phyloP scores from a whole-genome alignment of 2,113 vertebrate genomes.

The Machaerirhynchus nigripectus region DNA sequence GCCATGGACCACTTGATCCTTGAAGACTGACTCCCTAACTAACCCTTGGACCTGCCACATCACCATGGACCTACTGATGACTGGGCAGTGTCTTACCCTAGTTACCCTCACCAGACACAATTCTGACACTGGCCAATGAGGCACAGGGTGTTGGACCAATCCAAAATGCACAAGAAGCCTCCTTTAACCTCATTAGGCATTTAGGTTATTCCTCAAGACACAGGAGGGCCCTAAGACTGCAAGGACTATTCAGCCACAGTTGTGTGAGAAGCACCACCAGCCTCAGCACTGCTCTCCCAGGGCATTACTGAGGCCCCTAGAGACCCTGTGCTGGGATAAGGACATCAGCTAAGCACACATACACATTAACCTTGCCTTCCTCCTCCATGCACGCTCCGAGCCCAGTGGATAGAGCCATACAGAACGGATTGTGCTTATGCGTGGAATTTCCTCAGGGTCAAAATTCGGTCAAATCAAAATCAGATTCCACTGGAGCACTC shows the following conservation, averaged over 20 bases:
- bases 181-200: neutral
- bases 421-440: neutral
- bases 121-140: neutral
- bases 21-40: neutral
- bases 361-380: neutral
- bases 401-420: neutral
- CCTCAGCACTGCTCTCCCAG: neutral
- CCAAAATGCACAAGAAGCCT: neutral
- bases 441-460: conserved; percentile 29
- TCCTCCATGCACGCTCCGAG: neutral
- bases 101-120: neutral
- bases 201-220: neutral
- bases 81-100: neutral
- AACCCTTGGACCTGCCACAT: neutral
- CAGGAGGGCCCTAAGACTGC: neutral
- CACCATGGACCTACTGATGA: neutral
- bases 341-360: neutral
- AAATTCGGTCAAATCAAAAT: conserved; percentile 33
- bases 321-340: neutral
- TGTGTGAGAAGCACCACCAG: neutral
- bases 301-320: neutral
- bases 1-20: neutral
- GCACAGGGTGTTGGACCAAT: neutral
- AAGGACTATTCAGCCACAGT: neutral
- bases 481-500: conserved; percentile 13